These are phyloP conservation scores for Tryphoninae sp. DNA, from an alignment of 2,888 invertebrate genomes.

Conservation along the genomic window DNA sequence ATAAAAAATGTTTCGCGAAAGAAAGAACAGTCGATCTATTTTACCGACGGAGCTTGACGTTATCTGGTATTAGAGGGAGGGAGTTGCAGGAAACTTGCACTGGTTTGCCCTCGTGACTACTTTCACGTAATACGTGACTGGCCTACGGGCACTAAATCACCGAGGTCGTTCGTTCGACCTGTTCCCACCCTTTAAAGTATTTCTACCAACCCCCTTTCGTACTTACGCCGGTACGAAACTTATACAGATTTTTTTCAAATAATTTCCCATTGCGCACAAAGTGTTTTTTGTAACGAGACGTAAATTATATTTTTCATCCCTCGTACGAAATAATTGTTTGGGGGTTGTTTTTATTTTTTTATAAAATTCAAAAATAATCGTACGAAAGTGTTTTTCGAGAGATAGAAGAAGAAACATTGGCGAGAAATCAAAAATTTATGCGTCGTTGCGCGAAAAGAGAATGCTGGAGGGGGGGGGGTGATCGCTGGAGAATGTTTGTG, in stretches of 20 bases:
- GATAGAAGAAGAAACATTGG: too few relatives aligned
- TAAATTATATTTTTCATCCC: slow-evolving; percentile 5
- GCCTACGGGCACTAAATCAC: slow-evolving; percentile 52
- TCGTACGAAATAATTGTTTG: too few relatives aligned
- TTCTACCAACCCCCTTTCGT: slow-evolving; percentile 18
- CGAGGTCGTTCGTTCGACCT: slow-evolving; percentile 47
- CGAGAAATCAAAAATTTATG: too few relatives aligned
- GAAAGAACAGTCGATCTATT: neutral
- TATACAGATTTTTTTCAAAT: slow-evolving; percentile 36
- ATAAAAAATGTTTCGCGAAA: neutral
- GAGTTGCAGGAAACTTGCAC: slow-evolving; percentile 24
- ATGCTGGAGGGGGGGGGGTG: too few relatives aligned
- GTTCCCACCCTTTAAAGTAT: slow-evolving; percentile 18
- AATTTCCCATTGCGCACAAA: slow-evolving; percentile 29
- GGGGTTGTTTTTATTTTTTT: too few relatives aligned
- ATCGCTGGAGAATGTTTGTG: too few relatives aligned
- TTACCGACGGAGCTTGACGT: slow-evolving; percentile 17
- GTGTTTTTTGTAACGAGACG: too few relatives aligned
- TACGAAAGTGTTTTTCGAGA: too few relatives aligned
- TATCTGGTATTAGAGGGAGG: slow-evolving; percentile 21
- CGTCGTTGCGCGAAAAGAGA: too few relatives aligned
- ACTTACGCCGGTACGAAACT: neutral
- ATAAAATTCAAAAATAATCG: too few relatives aligned
- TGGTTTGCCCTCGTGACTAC: slow-evolving; percentile 46
- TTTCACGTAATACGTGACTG: slow-evolving; percentile 59